Base-by-base conservation (phyloP, 2,888 invertebrate genomes). In the Polyommatus icarus region DNA sequence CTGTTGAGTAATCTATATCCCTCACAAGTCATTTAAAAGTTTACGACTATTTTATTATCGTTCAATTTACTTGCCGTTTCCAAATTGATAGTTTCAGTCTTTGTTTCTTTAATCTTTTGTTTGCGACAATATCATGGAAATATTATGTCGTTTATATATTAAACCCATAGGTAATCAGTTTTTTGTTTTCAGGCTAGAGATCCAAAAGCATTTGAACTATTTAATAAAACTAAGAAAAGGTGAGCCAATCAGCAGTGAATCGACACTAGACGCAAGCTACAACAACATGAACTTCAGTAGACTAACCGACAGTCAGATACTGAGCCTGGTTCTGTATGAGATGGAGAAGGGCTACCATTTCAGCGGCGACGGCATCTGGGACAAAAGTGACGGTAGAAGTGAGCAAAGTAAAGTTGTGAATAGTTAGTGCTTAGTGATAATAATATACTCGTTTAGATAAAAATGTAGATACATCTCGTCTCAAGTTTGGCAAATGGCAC, bases 261-360 rank as follows among this genome's bases (percentile, higher is more conserved):
- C 20, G 3, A 78, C 82, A 5, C 67, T 85, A 0, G 91, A 90
- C 61, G 57, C 83, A 0, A 82, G 81, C 67, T 89, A 89, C 81
- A 86, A 83, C 80, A 83, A 83, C 80, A 18, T 90, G 20, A 86
- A 88, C 7, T 86, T 83, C 67, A 36, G 81, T 0, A 79, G 83
- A 0, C 83, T 95, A 1, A 91, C 89, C 0, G 95, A 94, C 75
- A 85, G 87, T 20, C 95, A 96, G 80, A 89, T 95, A 76, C 87
- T 97, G 24, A 96, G 96, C 76, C 88, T 97, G 50, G 95, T 96
- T 77, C 84, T 97, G 72, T 97, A 97, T 85, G 93, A 95, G 78
- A 95, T 97, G 32, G 97, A 97, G 87, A 95, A 95, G 82, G 95
- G 96, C 83, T 95, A 95, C 87, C 96, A 97, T 87, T 97, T 97